Evolutionary conservation across 2,797 vertebrate species (phyloP).

Genomic region (Rhabdophis nuchalis): DNA sequence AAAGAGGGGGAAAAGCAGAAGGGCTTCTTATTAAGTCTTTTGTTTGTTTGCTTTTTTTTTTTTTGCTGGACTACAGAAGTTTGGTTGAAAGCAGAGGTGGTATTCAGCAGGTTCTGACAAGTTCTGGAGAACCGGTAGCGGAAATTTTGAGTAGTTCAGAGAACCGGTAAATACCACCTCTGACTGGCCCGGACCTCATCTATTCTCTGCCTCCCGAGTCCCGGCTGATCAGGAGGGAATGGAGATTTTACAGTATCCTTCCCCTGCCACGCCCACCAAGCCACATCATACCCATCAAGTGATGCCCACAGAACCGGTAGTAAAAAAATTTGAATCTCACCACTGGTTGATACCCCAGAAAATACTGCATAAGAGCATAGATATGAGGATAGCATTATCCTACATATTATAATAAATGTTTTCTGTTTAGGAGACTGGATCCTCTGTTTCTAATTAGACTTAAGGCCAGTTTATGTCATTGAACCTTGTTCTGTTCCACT

Average conservation of each 20-base stretch:
- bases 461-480: not conserved
- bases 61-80: conserved; percentile 9
- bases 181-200: too few relatives aligned
- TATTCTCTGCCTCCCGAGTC: too few relatives aligned
- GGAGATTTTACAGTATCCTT: too few relatives aligned
- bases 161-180: too few relatives aligned
- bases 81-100: conserved; percentile 28
- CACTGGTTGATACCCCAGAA: conserved; percentile 22
- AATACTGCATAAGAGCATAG: not conserved
- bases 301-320: too few relatives aligned
- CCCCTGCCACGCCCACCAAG: too few relatives aligned
- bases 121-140: too few relatives aligned
- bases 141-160: too few relatives aligned
- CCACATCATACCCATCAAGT: too few relatives aligned
- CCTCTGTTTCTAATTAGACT: not conserved
- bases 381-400: not conserved
- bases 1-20: rapidly evolving
- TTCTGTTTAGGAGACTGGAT: not conserved
- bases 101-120: too few relatives aligned
- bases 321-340: too few relatives aligned
- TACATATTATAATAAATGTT: not conserved
- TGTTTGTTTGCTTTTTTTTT: not conserved
- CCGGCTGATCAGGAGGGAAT: too few relatives aligned
- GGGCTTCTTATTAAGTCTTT: not conserved
- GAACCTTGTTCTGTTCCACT: conserved; percentile 6